phyloP scores from a whole-genome alignment of 2,888 invertebrate species.

The Muscina levida region DNA sequence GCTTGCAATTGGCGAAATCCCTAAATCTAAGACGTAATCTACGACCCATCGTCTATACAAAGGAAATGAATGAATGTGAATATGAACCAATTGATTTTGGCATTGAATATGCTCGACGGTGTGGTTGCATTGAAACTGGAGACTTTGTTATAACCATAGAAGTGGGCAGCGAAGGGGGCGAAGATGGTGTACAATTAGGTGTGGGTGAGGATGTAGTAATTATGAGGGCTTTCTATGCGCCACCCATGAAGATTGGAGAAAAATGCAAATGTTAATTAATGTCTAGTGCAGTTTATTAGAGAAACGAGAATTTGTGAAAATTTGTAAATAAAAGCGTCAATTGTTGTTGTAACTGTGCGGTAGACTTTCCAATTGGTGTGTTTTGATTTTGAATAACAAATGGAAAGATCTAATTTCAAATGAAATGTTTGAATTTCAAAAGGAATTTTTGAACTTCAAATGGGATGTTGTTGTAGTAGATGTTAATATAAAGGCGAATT shows the following conservation, averaged over 20 bases:
- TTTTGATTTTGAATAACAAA: too few relatives aligned
- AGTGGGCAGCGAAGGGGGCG: slow-evolving; percentile 71
- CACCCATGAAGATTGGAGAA: slow-evolving; percentile 71
- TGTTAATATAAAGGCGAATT: too few relatives aligned
- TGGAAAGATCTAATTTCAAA: too few relatives aligned
- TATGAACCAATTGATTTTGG: slow-evolving; percentile 73
- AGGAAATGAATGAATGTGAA: slow-evolving; percentile 71
- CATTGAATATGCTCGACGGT: slow-evolving; percentile 72
- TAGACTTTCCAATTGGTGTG: too few relatives aligned
- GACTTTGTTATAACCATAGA: slow-evolving; percentile 77
- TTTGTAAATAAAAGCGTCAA: background rate
- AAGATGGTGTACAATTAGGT: slow-evolving; percentile 70
- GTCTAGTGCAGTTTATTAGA: too few relatives aligned
- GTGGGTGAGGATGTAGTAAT: slow-evolving; percentile 74
- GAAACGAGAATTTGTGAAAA: background rate
- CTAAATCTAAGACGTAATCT: slow-evolving; percentile 75
- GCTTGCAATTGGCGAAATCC: slow-evolving; percentile 69
- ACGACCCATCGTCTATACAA: slow-evolving; percentile 71
- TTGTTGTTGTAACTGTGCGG: too few relatives aligned
- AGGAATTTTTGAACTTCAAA: too few relatives aligned
- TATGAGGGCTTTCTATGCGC: slow-evolving; percentile 74
- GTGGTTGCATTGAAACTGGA: slow-evolving; percentile 74
- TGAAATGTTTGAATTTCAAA: too few relatives aligned
- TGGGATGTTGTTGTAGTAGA: too few relatives aligned
- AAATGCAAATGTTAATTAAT: slow-evolving; percentile 71